Evolutionary conservation across 2,113 vertebrate genomes (phyloP), one percentile per base, ranked within the genome.

Genomic region (Anseranas semipalmata): DNA sequence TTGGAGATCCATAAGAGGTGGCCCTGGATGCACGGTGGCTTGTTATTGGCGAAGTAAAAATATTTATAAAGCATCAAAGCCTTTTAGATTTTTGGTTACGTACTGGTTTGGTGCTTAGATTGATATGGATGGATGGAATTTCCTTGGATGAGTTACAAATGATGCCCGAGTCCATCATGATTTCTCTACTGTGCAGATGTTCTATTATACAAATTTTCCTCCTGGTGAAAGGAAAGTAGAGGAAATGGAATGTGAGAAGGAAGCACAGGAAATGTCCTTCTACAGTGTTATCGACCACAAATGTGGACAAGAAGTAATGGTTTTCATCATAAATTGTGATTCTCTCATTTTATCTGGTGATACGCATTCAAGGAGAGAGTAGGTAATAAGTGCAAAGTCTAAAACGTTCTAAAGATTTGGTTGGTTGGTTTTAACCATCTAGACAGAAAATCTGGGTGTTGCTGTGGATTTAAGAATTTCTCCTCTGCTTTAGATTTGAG

Each of bases 21-120:
- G 3, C 43, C 63, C 33, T 68, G n/a, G n/a, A n/a, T n/a, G n/a
- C n/a, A n/a, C n/a, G 95, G n/a, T 52, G 55, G 12, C 32, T 46
- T 84, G 48, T 92, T 95, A 76, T 65, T 94, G 82, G 82, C 48
- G 87, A 97, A 88, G 14, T 6, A 93, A 94, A 90, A 93, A 37
- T 1, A 35, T 84, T 83, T 87, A 81, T 82, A 7, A 96, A 91
- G 28, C 62, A 78, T 66, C 15, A 94, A 93, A 83, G 2, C 5
- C 28, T 92, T 86, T n/a, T 28, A 55, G 4, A 50, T 32, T 76
- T 76, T 93, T 78, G 12, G 9, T 37, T 81, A 77, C 17, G 33
- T 93, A 55, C 78, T 73, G 39, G 1, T 81, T 91, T 95, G 37
- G 21, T 73, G 50, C 33, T 62, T 33, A 68, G 17, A 65, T 50